These are phyloP conservation scores for Diprion similis DNA, from an alignment of 1,140 invertebrate species.

Conservation along the genomic window DNA sequence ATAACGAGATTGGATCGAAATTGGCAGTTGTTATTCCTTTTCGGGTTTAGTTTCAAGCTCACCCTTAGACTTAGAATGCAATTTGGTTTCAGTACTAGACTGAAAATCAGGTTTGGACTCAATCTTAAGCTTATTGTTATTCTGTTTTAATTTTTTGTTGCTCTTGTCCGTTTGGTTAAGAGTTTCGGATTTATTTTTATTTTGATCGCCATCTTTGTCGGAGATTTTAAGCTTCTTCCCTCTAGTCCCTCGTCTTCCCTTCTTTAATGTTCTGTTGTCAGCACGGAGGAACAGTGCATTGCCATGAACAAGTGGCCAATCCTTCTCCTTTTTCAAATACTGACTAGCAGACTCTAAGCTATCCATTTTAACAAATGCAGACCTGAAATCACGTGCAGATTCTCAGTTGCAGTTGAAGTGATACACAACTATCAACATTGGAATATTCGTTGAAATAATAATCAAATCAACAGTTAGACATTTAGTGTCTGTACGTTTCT, in stretches of 20 bases:
- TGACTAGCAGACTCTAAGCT: conserved; percentile 30
- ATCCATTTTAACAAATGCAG: conserved; percentile 37
- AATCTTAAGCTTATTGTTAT: not conserved
- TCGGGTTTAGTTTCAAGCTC: too few species aligned
- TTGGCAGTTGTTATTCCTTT: too few species aligned
- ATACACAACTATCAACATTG: too few species aligned
- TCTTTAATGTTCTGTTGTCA: conserved; percentile 32
- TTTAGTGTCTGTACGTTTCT: too few species aligned
- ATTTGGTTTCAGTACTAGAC: too few species aligned
- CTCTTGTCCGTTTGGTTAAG: not conserved
- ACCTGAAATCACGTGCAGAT: conserved; percentile 19
- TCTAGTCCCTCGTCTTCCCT: not conserved
- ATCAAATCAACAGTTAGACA: too few species aligned
- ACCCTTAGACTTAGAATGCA: too few species aligned
- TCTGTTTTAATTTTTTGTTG: not conserved
- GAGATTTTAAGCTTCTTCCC: not conserved
- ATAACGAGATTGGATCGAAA: too few species aligned
- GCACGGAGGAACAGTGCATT: conserved; percentile 30
- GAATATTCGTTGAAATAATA: too few species aligned
- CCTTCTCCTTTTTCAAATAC: conserved; percentile 32
- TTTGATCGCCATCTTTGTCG: not conserved
- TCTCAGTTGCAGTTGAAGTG: too few species aligned
- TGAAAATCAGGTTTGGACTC: too few species aligned
- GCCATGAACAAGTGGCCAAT: conserved; percentile 31
- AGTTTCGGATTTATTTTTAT: not conserved